Percentiles rank a stretch among this genome's conserved stretches.
Evolutionary conservation across 1,140 invertebrate genomes (phyloP).

Genomic region (Drosophila novamexicana): DNA sequence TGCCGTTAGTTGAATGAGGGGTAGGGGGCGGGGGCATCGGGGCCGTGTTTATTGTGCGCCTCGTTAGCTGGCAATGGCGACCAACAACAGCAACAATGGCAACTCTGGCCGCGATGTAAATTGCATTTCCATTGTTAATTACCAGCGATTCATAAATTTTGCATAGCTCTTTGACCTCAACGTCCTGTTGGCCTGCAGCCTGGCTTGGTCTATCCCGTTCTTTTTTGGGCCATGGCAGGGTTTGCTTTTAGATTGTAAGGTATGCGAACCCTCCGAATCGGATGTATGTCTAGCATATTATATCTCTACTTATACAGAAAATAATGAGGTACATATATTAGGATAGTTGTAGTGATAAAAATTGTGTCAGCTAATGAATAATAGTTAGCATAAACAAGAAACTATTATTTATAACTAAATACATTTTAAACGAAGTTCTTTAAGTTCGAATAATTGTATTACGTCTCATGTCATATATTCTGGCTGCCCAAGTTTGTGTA

Average conservation of each 20-base stretch:
- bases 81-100: conserved; percentile 49
- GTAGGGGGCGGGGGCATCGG: neutral
- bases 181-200: neutral
- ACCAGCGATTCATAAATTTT: conserved; percentile 73
- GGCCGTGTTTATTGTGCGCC: conserved; percentile 60
- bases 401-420: too few species aligned
- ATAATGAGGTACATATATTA: too few species aligned
- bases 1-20: neutral
- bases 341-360: too few species aligned
- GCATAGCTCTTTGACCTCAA: conserved; percentile 52
- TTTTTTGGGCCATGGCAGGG: too few species aligned
- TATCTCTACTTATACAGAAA: too few species aligned
- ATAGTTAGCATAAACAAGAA: too few species aligned
- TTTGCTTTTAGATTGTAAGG: neutral
- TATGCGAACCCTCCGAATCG: neutral
- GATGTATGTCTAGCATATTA: too few species aligned
- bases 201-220: neutral
- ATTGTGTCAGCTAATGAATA: too few species aligned
- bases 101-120: conserved; percentile 60
- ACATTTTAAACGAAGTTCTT: too few species aligned
- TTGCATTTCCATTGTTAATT: conserved; percentile 83
- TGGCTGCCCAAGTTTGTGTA: neutral
- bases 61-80: conserved; percentile 61
- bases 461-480: too few species aligned
- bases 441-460: too few species aligned